Base-by-base conservation (phyloP, 1,140 invertebrate genomes). In the Papilio glaucus region DNA sequence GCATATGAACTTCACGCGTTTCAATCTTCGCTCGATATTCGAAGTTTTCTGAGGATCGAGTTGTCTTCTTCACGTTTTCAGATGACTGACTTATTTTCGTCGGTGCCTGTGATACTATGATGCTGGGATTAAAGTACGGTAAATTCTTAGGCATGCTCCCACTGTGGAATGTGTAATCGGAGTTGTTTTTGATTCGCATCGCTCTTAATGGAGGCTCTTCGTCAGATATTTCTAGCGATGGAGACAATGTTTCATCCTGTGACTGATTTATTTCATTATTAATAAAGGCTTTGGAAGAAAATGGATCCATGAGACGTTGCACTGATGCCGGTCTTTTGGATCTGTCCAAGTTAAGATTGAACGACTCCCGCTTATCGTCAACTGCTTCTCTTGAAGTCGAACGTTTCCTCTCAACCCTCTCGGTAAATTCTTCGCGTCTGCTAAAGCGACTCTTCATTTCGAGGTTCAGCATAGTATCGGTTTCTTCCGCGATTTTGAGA, bases 401-500 rank as follows among this genome's bases (percentile, higher is more conserved):
- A 41, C 88, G 77, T 73, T 85, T 88, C 37, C 79, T 81, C 70
- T 90, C 88, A 10, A 84, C 74, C 72, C 81, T 91, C 67, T 90
- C 90, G 49, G 72, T 81, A 65, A 84, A 87, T 45, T 91, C 89
- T n/a, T 91, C 91, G 15, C 88, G 83, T 81, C 85, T 79, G 45
- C 89, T 91, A 29, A 84, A 88, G 37, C 87, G 81, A 75, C 73
- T 87, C 67, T 87, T 93, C 74, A 91, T 90, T 76, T 91, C 89
- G 69, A 77, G 70, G 72, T 93, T 93, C 57, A 93, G 73, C 80
- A 93, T 83, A 76, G 89, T 91, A 67, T 93, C 92, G 33, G 89
- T 93, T 88, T 93, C 91, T 72, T 93, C 86, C 18, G 91, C 92
- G 39, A 89, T 85, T 90, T 93, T 94, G 84, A 92, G 90, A 91